A percentile compares a stretch with the other conserved stretches of the same genome.
Evolutionary conservation across 2,797 vertebrate genomes (phyloP).

Genomic region (Intellagama lesueurii): DNA sequence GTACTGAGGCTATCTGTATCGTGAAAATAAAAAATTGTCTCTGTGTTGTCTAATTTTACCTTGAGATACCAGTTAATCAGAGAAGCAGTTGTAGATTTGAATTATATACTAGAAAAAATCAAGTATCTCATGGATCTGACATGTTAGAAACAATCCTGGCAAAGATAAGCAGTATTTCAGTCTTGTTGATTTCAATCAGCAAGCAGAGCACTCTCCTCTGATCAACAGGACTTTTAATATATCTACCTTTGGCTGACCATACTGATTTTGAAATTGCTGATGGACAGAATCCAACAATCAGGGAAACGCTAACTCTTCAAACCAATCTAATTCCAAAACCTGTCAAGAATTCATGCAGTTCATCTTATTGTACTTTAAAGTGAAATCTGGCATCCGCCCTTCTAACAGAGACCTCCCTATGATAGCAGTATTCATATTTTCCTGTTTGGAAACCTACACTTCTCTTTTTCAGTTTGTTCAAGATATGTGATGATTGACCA

Average conservation of each 20-base stretch:
- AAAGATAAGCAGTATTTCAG: neutral
- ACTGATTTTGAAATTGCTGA: conserved; percentile 6
- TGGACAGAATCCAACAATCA: neutral
- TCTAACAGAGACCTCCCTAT: conserved; percentile 40
- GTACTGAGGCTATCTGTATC: neutral
- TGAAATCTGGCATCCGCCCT: conserved; percentile 25
- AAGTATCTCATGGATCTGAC: neutral
- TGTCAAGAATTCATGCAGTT: neutral
- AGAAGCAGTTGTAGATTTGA: neutral
- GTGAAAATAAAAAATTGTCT: neutral
- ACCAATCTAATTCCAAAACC: neutral
- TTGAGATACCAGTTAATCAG: neutral
- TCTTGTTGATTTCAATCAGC: neutral
- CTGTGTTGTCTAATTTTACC: neutral
- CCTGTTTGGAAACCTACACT: conserved; percentile 45
- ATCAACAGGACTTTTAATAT: neutral
- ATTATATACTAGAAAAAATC: neutral
- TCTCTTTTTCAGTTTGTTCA: conserved; percentile 52
- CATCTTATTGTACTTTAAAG: conserved; percentile 41
- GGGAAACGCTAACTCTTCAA: neutral
- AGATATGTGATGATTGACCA: conserved; percentile 63
- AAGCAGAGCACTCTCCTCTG: neutral
- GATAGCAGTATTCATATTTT: conserved; percentile 46
- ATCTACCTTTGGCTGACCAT: neutral
- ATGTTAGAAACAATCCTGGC: neutral